A percentile compares a stretch with the other conserved stretches of the same genome.
Evolutionary conservation across 1,140 invertebrate species (phyloP).

Genomic region (Penaeus japonicus): DNA sequence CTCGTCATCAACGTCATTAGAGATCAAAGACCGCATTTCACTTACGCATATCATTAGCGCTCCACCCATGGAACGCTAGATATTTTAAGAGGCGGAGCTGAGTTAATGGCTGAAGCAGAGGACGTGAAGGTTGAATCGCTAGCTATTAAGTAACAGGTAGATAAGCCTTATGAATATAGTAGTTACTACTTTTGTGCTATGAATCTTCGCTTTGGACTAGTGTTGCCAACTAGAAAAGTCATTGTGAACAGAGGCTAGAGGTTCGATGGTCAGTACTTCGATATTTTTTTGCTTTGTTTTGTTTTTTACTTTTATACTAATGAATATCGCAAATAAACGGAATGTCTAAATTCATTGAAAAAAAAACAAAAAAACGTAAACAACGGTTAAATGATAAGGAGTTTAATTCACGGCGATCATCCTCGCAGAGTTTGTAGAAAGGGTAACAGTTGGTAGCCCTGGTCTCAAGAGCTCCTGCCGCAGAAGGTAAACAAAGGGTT

Average conservation of each 20-base stretch:
- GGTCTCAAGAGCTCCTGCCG: slow-evolving; percentile 22
- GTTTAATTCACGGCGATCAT: no score
- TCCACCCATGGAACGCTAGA: slow-evolving; percentile 11
- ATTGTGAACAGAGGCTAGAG: no score
- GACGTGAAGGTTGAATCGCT: neutral
- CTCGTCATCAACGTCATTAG: neutral
- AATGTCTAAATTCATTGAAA: no score
- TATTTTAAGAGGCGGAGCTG: slow-evolving; percentile 26
- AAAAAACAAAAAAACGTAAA: no score
- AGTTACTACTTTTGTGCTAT: neutral
- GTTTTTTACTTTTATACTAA: no score
- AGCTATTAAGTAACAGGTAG: neutral
- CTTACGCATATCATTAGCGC: neutral
- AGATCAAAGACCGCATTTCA: neutral
- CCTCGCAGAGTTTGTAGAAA: neutral
- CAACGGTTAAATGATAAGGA: no score
- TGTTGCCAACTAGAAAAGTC: no score
- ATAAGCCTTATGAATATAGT: neutral
- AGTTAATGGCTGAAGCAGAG: neutral
- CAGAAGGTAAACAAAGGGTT: slow-evolving; percentile 39
- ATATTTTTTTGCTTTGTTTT: no score
- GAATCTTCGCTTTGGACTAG: no score
- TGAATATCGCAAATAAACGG: no score
- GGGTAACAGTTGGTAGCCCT: slow-evolving; percentile 29
- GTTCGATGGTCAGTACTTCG: no score